phyloP scores from a whole-genome alignment of 2,888 invertebrate genomes.

The Dasypolia templi region DNA sequence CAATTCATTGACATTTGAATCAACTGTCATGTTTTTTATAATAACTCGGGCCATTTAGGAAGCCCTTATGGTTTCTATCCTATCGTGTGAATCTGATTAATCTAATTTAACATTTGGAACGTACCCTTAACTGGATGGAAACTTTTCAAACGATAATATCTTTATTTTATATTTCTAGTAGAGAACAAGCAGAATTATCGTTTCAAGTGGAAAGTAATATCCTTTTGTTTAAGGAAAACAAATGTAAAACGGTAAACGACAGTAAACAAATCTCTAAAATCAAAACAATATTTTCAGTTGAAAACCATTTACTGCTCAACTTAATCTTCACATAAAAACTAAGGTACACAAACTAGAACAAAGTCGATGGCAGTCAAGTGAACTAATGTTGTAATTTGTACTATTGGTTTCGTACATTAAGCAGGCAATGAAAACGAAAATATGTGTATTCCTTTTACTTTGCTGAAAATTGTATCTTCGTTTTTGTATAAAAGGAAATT shows the following conservation, averaged over 20 bases:
- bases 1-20: no score
- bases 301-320: conserved; percentile 16
- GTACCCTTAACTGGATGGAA: no score
- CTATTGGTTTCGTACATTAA: conserved; percentile 44
- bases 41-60: no score
- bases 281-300: background rate
- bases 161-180: no score
- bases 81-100: no score
- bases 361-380: conserved; percentile 37
- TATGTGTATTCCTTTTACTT: conserved; percentile 30
- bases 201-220: no score
- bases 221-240: background rate
- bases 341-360: conserved; percentile 47
- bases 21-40: no score
- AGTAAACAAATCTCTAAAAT: no score
- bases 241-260: background rate
- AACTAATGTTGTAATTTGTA: conserved; percentile 57
- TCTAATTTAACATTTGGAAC: no score
- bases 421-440: conserved; percentile 55
- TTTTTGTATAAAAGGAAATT: conserved; percentile 16
- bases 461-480: conserved; percentile 11
- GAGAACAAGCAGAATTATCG: no score
- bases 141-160: no score
- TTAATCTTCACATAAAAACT: conserved; percentile 40
- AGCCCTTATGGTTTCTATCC: no score